These are phyloP conservation scores for Lepus europaeus DNA, from an alignment of 2,113 vertebrate genomes.

Conservation along the genomic window DNA sequence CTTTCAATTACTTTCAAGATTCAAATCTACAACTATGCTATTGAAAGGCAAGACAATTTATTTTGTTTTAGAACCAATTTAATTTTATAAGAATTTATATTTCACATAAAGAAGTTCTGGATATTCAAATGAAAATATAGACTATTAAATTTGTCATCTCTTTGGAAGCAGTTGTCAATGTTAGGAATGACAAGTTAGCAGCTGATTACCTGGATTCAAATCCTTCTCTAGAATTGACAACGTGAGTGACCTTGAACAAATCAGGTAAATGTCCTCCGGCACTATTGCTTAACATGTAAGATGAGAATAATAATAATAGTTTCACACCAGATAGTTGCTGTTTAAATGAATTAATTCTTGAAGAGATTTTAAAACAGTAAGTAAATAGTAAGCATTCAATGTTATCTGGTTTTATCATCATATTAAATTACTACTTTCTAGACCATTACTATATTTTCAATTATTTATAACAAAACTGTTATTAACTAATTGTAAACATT, in stretches of 20 bases:
- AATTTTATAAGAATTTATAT: constrained; percentile 29
- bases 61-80: background rate
- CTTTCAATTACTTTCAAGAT: background rate
- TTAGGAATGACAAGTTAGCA: background rate
- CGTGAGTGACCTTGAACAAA: background rate
- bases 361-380: background rate
- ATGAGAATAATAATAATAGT: background rate
- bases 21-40: background rate
- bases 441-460: background rate
- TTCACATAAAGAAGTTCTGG: background rate
- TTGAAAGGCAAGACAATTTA: background rate
- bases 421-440: background rate
- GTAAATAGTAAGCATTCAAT: background rate
- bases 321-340: background rate
- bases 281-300: background rate
- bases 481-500: background rate
- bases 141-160: background rate
- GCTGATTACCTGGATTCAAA: background rate
- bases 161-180: background rate
- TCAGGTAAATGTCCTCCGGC: background rate
- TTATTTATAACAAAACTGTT: background rate
- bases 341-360: background rate
- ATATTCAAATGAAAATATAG: background rate
- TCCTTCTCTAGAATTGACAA: background rate
- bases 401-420: background rate